Conservation (phyloP, 2,113 vertebrate genomes). For the Nothocercus julius region DNA sequence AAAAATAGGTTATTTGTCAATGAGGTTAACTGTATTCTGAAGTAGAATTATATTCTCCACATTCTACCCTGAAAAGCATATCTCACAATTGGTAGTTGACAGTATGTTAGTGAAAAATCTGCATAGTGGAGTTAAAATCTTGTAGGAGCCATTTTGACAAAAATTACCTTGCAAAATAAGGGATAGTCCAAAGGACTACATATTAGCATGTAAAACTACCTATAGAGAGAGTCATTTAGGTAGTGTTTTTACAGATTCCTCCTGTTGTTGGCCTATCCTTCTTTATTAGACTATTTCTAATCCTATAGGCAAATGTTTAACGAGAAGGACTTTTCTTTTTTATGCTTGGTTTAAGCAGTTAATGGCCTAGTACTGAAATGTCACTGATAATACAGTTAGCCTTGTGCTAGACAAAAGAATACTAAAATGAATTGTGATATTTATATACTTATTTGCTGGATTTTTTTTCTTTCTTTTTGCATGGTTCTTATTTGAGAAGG, state of each 20-base stretch:
- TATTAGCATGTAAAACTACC: background rate
- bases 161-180: background rate
- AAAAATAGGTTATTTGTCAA: background rate
- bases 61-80: background rate
- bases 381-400: background rate
- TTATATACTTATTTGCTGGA: background rate
- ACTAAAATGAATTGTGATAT: background rate
- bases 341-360: background rate
- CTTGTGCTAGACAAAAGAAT: background rate
- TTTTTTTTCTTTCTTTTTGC: background rate
- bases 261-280: background rate
- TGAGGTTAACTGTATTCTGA: background rate
- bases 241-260: background rate
- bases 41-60: background rate
- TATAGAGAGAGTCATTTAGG: background rate
- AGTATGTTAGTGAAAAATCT: background rate
- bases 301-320: background rate
- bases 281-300: background rate
- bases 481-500: background rate
- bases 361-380: background rate
- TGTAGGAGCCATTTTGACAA: background rate
- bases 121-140: background rate
- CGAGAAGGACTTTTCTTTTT: background rate
- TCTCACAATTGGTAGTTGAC: background rate
- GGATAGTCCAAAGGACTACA: background rate